Percentiles rank a stretch among this genome's conserved stretches.
These are phyloP conservation scores for Cerceris rybyensis DNA, from an alignment of 2,888 invertebrate species.

Conservation along the genomic window DNA sequence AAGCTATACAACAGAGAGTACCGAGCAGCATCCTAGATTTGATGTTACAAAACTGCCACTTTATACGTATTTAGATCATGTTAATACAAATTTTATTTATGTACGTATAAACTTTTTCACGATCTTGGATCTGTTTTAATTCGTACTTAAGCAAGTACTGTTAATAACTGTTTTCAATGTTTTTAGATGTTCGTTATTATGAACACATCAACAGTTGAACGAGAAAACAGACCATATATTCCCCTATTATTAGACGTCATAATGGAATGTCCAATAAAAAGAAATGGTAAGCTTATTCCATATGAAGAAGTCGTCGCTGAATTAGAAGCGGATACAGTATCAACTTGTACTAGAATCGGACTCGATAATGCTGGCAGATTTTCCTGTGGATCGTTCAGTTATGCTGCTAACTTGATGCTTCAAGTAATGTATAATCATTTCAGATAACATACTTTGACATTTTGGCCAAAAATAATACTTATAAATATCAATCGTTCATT, in stretches of 20 bases:
- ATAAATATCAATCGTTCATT: slow-evolving; percentile 28
- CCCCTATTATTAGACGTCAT: slow-evolving; percentile 89
- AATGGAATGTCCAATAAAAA: slow-evolving; percentile 88
- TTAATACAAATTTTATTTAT: slow-evolving; percentile 92
- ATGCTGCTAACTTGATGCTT: slow-evolving; percentile 86
- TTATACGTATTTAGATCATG: slow-evolving; percentile 89
- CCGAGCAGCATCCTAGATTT: slow-evolving; percentile 83
- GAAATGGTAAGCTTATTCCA: slow-evolving; percentile 84
- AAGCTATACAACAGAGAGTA: slow-evolving; percentile 82
- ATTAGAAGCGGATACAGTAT: slow-evolving; percentile 89
- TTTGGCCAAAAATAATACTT: slow-evolving; percentile 1
- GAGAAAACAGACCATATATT: slow-evolving; percentile 87
- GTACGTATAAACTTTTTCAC: slow-evolving; percentile 83
- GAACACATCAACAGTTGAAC: slow-evolving; percentile 86
- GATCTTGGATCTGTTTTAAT: background rate
- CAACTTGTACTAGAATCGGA: slow-evolving; percentile 86
- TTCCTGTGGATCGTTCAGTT: slow-evolving; percentile 88
- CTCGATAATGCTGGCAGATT: slow-evolving; percentile 85
- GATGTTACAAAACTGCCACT: slow-evolving; percentile 87
- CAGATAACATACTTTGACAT: slow-evolving; percentile 10
- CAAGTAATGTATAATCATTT: slow-evolving; percentile 83
- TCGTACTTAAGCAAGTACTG: background rate
- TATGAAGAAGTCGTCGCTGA: slow-evolving; percentile 90
- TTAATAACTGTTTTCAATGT: slow-evolving; percentile 1
- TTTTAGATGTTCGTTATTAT: slow-evolving; percentile 88